A percentile compares a stretch with the other conserved stretches of the same genome.
phyloP scores from a whole-genome alignment of 2,113 vertebrate genomes.

The Pomatostomus ruficeps region DNA sequence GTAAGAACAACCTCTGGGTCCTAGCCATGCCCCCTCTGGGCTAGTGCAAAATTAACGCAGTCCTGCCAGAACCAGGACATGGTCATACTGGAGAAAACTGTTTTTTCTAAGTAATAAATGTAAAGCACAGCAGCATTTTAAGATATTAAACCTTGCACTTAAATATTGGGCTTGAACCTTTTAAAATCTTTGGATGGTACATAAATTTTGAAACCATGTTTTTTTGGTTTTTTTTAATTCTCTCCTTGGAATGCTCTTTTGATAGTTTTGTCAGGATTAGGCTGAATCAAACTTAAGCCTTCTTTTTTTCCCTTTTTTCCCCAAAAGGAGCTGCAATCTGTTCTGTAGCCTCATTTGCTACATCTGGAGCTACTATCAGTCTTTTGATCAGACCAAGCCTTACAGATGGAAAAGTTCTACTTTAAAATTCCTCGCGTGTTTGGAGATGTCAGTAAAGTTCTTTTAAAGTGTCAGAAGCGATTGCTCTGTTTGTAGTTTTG shows the following conservation, averaged over 20 bases:
- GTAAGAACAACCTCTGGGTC: neutral
- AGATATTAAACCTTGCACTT: neutral
- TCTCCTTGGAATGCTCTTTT: slow-evolving; percentile 4
- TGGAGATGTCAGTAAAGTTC: slow-evolving; percentile 64
- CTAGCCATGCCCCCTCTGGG: neutral
- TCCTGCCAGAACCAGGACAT: neutral
- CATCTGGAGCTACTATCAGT: slow-evolving; percentile 54
- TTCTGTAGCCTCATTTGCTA: slow-evolving; percentile 45
- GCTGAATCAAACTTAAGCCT: neutral
- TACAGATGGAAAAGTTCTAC: slow-evolving; percentile 65
- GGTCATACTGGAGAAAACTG: neutral
- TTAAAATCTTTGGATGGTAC: neutral
- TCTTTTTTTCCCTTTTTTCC: neutral
- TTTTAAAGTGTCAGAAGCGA: slow-evolving; percentile 68
- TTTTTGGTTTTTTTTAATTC: neutral
- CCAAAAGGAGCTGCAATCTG: neutral
- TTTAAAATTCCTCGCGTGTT: slow-evolving; percentile 64
- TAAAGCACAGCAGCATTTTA: neutral
- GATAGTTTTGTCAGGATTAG: slow-evolving; percentile 33
- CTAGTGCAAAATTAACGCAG: neutral
- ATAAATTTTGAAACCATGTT: neutral
- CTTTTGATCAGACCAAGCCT: slow-evolving; percentile 68
- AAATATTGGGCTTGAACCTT: neutral
- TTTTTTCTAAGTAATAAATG: neutral
- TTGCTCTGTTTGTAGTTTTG: slow-evolving; percentile 38